A percentile compares a stretch with the other conserved stretches of the same genome.
Evolutionary conservation across 2,113 vertebrate species (phyloP).

Genomic region (Galbula dea): DNA sequence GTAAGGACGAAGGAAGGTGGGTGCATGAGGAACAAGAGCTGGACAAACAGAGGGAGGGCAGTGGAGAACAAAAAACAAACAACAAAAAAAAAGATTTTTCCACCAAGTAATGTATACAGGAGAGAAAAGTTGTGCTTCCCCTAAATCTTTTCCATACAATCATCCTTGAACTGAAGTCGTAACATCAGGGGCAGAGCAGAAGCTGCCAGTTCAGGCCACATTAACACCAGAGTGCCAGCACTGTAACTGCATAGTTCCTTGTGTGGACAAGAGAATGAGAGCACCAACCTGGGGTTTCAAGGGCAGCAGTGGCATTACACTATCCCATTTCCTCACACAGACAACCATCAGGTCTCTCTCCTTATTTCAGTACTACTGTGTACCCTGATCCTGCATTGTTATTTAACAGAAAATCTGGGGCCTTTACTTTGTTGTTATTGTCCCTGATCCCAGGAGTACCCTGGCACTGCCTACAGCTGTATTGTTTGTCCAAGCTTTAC

Average conservation of each 20-base stretch:
- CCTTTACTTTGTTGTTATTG: background rate
- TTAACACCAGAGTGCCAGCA: fast-evolving
- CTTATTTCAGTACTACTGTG: background rate
- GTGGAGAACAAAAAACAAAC: background rate
- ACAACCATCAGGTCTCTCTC: background rate
- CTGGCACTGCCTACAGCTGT: background rate
- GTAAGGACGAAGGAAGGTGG: slow-evolving; percentile 6
- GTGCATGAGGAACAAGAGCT: background rate
- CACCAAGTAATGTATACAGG: background rate
- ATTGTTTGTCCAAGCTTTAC: background rate
- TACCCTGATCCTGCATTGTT: background rate
- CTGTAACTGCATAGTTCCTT: background rate
- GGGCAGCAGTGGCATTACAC: background rate
- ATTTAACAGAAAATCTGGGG: fast-evolving
- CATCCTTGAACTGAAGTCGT: background rate
- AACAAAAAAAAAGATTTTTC: background rate
- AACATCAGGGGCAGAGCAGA: background rate
- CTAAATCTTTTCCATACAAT: background rate
- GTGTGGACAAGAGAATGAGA: background rate
- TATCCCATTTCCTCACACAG: background rate
- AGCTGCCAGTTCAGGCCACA: background rate
- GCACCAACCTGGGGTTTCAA: background rate
- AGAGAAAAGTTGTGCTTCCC: background rate
- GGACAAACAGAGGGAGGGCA: background rate
- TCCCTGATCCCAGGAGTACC: background rate